These are phyloP conservation scores for Ctenopoma kingsleyae DNA, from an alignment of 2,797 vertebrate genomes.

Conservation along the genomic window DNA sequence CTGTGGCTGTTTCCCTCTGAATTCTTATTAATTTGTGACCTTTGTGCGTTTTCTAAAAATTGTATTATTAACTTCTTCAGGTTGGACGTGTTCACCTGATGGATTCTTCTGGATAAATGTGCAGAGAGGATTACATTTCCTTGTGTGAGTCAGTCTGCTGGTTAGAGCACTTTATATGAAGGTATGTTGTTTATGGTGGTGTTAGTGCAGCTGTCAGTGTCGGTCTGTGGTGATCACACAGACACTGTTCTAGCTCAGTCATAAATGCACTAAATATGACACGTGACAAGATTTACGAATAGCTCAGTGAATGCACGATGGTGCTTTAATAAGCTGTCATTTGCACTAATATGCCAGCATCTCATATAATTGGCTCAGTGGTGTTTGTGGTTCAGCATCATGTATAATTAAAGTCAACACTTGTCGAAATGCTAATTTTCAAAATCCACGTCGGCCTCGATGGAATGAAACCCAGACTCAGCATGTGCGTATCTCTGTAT, in stretches of 20 bases:
- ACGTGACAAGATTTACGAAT: conserved; percentile 2
- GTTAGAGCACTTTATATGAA: not conserved
- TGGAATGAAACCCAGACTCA: conserved; percentile 5
- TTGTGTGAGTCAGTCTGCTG: not conserved
- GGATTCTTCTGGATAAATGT: conserved; percentile 8
- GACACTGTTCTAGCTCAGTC: not conserved
- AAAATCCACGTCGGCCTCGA: not conserved
- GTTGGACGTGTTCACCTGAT: conserved; percentile 6
- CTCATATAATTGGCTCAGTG: conserved; percentile 39
- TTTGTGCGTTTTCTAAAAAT: no score
- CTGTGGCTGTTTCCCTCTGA: no score
- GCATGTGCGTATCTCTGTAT: conserved; percentile 8
- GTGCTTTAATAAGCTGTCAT: conserved; percentile 42
- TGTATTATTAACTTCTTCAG: not conserved
- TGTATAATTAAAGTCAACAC: conserved; percentile 59
- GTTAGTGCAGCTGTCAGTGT: no score
- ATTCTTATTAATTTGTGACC: no score
- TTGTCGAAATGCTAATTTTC: conserved; percentile 46
- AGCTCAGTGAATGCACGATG: conserved; percentile 6
- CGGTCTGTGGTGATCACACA: not conserved
- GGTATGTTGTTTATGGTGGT: conserved; percentile 1
- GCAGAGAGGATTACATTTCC: not conserved
- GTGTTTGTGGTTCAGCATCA: conserved; percentile 46
- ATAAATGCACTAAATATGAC: conserved; percentile 15
- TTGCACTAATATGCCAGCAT: conserved; percentile 22